Percentiles rank a stretch among this genome's conserved stretches.
Conservation (phyloP, 2,113 vertebrate genomes). For the Cathartes aura region DNA sequence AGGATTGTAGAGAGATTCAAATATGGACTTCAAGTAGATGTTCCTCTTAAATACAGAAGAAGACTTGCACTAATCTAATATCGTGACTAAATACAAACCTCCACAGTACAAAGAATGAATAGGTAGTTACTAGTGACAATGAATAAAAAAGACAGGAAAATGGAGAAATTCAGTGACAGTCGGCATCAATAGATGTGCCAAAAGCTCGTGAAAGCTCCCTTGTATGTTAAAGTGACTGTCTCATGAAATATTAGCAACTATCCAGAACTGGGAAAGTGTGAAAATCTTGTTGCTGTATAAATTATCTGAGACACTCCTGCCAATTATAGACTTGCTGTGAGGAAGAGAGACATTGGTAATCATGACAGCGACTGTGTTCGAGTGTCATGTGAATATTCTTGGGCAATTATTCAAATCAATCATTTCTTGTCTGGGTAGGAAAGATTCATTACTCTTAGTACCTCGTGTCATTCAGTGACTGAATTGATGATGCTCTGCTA, state of each 20-base stretch:
- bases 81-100: not conserved
- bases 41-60: not conserved
- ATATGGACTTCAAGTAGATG: not conserved
- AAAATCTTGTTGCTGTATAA: constrained; percentile 58
- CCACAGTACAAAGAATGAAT: not conserved
- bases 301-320: constrained; percentile 52
- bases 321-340: constrained; percentile 52
- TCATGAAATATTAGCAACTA: constrained; percentile 60
- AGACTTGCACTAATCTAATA: not conserved
- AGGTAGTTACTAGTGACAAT: not conserved
- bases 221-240: constrained; percentile 40
- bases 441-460: constrained; percentile 48
- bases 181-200: not conserved
- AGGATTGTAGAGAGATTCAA: not conserved
- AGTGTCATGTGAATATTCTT: constrained; percentile 20
- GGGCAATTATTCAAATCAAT: constrained; percentile 53
- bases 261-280: constrained; percentile 37
- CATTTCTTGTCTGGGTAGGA: not conserved
- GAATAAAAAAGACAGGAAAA: not conserved
- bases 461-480: not conserved
- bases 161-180: constrained; percentile 2
- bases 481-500: constrained; percentile 11
- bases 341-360: constrained; percentile 53
- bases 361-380: constrained; percentile 13
- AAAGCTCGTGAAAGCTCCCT: not conserved